phyloP scores from a whole-genome alignment of 2,797 vertebrate genomes.

The Notolabrus celidotus region DNA sequence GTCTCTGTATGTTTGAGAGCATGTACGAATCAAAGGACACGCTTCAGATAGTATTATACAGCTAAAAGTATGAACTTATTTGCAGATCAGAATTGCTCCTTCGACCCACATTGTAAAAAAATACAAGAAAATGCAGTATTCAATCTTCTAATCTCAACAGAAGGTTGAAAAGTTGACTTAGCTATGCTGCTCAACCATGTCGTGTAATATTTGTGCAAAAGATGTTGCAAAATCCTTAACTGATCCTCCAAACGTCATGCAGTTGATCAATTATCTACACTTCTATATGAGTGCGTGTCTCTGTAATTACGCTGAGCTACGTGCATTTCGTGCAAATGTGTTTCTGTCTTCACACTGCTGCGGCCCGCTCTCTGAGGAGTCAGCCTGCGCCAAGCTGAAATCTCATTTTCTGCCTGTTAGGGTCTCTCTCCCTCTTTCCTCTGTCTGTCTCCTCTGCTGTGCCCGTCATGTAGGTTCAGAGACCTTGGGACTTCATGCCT shows the following conservation, averaged over 20 bases:
- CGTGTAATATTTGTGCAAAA: slow-evolving; percentile 65
- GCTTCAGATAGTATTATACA: background rate
- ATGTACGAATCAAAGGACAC: background rate
- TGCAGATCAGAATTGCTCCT: background rate
- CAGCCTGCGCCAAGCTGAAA: slow-evolving; percentile 90
- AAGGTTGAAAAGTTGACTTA: slow-evolving; percentile 33
- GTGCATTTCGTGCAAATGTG: slow-evolving; percentile 2
- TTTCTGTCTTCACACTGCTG: slow-evolving; percentile 27
- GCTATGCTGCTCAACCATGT: slow-evolving; percentile 59
- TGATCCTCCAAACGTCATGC: slow-evolving; percentile 62
- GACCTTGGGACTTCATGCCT: slow-evolving; percentile 88
- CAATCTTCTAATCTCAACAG: slow-evolving; percentile 26
- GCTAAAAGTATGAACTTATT: background rate
- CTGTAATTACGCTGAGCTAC: slow-evolving; percentile 32
- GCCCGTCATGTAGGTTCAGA: slow-evolving; percentile 79
- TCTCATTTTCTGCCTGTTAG: slow-evolving; percentile 98
- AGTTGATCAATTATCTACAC: slow-evolving; percentile 71
- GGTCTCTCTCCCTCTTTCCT: slow-evolving; percentile 65
- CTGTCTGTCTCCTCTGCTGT: slow-evolving; percentile 71
- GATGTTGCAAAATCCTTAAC: slow-evolving; percentile 59
- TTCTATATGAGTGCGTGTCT: background rate
- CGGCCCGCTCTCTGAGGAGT: slow-evolving; percentile 44
- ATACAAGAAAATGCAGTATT: slow-evolving; percentile 29
- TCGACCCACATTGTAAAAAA: background rate
- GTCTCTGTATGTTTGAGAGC: background rate